These are phyloP conservation scores for Acromyrmex echinatior DNA, from an alignment of 1,140 invertebrate genomes.

Conservation along the genomic window DNA sequence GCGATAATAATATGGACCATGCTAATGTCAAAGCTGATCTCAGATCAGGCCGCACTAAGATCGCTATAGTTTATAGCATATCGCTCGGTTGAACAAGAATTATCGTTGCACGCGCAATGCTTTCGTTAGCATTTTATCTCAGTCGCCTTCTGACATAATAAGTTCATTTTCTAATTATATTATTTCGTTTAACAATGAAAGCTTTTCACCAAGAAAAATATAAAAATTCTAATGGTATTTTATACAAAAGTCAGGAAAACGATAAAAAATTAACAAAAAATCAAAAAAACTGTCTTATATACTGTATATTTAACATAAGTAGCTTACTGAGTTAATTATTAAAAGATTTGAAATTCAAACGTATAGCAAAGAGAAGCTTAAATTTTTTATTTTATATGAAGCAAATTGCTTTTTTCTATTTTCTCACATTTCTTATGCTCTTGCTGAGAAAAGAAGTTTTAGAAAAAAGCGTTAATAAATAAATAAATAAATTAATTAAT, in stretches of 20 bases:
- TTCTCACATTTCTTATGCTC: not conserved
- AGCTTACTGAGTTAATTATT: not conserved
- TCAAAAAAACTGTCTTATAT: not conserved
- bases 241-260: not conserved
- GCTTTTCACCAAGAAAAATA: not conserved
- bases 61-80: slow-evolving; percentile 57
- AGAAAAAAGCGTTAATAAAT: not conserved
- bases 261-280: not conserved
- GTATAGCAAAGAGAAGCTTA: not conserved
- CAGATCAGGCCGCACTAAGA: slow-evolving; percentile 16
- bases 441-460: not conserved
- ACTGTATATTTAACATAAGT: not conserved
- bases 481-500: not conserved
- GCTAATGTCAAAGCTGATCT: slow-evolving; percentile 71
- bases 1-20: slow-evolving; percentile 48
- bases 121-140: slow-evolving; percentile 48
- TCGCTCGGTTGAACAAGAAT: slow-evolving; percentile 60
- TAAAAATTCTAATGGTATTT: not conserved
- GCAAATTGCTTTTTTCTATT: not conserved
- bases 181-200: not conserved
- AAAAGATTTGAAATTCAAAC: not conserved
- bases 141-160: slow-evolving; percentile 34
- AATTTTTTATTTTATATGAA: not conserved
- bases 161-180: slow-evolving; percentile 44
- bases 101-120: slow-evolving; percentile 55